Conservation (phyloP, 2,888 invertebrate genomes). For the Podabrus alpinus region DNA sequence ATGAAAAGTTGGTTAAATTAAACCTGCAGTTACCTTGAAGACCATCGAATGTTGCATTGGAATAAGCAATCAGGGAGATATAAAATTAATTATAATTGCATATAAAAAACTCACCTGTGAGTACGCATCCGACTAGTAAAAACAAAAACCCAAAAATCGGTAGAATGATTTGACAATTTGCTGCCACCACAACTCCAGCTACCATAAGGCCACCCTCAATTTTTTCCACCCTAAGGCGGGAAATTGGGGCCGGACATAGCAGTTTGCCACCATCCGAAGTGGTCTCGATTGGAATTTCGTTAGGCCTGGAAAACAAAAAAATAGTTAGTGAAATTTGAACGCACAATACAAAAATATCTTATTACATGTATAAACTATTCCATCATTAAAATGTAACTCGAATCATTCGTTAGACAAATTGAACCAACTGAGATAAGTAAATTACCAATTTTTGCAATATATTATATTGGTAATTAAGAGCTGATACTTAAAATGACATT, state of each 20-base stretch:
- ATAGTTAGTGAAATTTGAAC: background rate
- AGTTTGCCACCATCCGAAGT: conserved; percentile 55
- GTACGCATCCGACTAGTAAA: conserved; percentile 74
- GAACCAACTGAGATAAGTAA: background rate
- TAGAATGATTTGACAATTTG: conserved; percentile 77
- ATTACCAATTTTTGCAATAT: background rate
- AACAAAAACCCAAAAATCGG: conserved; percentile 79
- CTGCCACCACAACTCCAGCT: conserved; percentile 76
- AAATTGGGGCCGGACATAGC: conserved; percentile 69
- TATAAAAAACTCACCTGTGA: conserved; percentile 71
- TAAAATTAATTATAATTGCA: too few relatives aligned
- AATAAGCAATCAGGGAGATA: background rate
- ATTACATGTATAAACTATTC: background rate
- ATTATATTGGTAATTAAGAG: background rate
- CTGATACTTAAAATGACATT: background rate
- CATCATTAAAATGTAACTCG: background rate
- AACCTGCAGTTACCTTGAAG: background rate
- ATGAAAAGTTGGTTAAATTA: background rate
- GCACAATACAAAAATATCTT: background rate
- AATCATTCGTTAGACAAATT: background rate
- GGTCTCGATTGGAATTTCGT: conserved; percentile 65
- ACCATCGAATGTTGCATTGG: background rate
- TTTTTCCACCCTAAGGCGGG: conserved; percentile 73
- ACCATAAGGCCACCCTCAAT: conserved; percentile 78
- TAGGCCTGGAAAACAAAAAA: conserved; percentile 57